A percentile compares a stretch with the other conserved stretches of the same genome.
Conservation (phyloP, 92 coral and sea anemone genomes). For the Heliopora coerulea region DNA sequence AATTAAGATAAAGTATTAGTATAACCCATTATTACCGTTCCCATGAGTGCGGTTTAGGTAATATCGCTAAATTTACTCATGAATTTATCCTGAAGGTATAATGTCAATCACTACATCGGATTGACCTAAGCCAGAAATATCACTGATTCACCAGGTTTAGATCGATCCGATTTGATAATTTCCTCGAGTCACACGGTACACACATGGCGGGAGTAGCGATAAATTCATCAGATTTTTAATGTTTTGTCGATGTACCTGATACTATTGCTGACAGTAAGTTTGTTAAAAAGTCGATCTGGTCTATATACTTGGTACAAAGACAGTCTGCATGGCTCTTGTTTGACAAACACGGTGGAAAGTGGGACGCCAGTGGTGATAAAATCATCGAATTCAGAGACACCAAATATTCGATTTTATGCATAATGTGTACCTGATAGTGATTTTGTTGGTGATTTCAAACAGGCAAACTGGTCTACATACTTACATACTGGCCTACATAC, state of each 20-base stretch:
- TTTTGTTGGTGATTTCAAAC: neutral
- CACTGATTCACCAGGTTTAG: slow-evolving; percentile 11
- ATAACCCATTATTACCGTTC: slow-evolving; percentile 9
- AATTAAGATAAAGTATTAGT: neutral
- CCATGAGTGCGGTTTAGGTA: slow-evolving; percentile 18
- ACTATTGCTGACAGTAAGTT: too few relatives aligned
- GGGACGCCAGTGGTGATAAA: neutral
- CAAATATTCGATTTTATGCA: slow-evolving; percentile 25
- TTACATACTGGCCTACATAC: slow-evolving; percentile 16
- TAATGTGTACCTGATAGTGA: neutral
- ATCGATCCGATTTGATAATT: neutral
- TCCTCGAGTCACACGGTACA: neutral
- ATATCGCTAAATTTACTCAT: neutral
- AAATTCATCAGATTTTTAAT: too few relatives aligned
- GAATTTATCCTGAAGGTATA: neutral
- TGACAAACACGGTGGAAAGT: slow-evolving; percentile 10
- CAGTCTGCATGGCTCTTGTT: neutral
- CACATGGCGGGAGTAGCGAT: neutral
- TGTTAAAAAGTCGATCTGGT: too few relatives aligned
- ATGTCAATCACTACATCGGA: neutral
- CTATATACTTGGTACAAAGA: too few relatives aligned
- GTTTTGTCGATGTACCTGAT: too few relatives aligned
- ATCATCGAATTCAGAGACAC: slow-evolving; percentile 3
- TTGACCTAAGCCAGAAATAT: slow-evolving; percentile 8
- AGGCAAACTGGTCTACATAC: slow-evolving; percentile 27